Evolutionary conservation across 2,113 vertebrate genomes (phyloP).

Genomic region (Eidolon helvum): DNA sequence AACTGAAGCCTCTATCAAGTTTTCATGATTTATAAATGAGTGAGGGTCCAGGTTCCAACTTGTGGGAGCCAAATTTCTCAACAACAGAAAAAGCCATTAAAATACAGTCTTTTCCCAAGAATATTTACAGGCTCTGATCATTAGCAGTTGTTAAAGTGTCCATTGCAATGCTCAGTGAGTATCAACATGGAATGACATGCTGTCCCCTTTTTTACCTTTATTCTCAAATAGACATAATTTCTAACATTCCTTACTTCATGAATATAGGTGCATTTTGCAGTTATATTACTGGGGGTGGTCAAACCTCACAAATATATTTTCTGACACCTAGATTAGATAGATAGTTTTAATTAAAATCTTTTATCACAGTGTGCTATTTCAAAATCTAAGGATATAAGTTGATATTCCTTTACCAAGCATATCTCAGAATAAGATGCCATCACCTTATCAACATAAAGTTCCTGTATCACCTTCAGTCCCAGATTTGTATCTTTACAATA

Average conservation of each 20-base stretch:
- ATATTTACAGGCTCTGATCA: neutral
- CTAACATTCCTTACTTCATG: neutral
- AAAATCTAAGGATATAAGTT: neutral
- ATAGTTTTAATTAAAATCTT: neutral
- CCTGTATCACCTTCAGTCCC: neutral
- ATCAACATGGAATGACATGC: neutral
- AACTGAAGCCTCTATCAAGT: neutral
- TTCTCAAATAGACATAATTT: neutral
- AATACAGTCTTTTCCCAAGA: neutral
- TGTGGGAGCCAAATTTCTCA: neutral
- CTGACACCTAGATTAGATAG: neutral
- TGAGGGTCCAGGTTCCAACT: neutral
- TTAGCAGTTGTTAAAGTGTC: neutral
- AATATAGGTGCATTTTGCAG: neutral
- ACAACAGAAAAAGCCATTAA: neutral
- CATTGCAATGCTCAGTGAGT: neutral
- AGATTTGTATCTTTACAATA: constrained; percentile 35
- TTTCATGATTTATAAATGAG: neutral
- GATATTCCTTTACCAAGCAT: neutral
- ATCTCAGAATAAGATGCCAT: neutral
- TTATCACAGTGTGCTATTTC: neutral
- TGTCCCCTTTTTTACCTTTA: neutral
- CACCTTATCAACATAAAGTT: neutral
- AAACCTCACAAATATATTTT: neutral
- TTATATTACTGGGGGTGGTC: neutral